Evolutionary conservation across 2,113 vertebrate genomes (phyloP).

Genomic region (Phalacrocorax carbo): DNA sequence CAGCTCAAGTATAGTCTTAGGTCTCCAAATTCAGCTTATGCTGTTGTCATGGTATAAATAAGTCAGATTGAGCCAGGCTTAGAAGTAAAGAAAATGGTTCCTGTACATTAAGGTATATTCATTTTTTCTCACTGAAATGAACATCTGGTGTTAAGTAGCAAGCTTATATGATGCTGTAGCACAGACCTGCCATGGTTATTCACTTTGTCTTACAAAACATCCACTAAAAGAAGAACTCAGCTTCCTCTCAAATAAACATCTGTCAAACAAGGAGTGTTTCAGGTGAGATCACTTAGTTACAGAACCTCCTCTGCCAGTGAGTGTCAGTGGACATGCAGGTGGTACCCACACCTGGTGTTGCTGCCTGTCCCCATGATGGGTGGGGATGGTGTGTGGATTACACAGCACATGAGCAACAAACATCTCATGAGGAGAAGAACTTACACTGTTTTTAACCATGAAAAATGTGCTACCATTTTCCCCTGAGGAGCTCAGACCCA

Average conservation of each 20-base stretch:
- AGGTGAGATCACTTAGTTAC: background rate
- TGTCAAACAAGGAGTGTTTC: background rate
- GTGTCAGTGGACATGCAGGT: background rate
- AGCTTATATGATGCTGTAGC: background rate
- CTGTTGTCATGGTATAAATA: background rate
- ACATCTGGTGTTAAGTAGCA: background rate
- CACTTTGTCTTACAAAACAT: background rate
- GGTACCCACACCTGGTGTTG: background rate
- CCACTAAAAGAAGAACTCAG: background rate
- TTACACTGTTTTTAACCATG: background rate
- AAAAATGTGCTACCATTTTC: background rate
- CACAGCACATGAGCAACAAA: background rate
- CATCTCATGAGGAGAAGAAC: background rate
- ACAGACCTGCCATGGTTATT: background rate
- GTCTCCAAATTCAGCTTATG: background rate
- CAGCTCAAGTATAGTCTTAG: background rate
- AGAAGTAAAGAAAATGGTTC: background rate
- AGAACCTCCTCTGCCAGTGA: background rate
- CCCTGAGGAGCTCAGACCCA: background rate
- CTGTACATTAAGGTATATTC: background rate
- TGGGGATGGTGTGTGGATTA: rapidly evolving
- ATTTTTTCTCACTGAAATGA: background rate
- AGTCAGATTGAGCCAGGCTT: background rate
- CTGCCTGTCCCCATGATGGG: background rate
- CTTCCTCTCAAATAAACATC: background rate